Base-by-base conservation (phyloP, 1,140 invertebrate species). In the Drosophila tropicalis region DNA sequence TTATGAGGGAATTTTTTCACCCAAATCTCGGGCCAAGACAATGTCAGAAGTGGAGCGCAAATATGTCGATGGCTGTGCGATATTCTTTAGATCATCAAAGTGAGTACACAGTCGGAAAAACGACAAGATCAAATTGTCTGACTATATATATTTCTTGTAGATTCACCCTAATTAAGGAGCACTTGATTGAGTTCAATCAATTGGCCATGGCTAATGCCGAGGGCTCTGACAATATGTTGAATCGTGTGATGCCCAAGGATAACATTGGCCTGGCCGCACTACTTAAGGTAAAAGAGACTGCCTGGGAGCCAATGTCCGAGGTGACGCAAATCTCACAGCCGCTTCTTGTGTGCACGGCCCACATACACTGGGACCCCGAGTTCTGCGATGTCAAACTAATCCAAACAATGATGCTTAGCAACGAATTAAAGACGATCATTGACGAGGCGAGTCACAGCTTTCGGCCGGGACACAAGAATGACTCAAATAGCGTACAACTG, bases 291-390 rank as follows among this genome's bases (percentile, higher is more conserved):
- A 98, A 97, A 89, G 97, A 98, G 91, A 96, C 95, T 64, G 97
- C 97, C 5, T 99, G 97, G 97, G 97, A 98, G 95, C 96, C 96
- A 71, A 85, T 96, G 82, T 96, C 95, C 72, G 96, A 98, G 84
- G 94, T 95, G 60, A 94, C 94, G 51, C 95, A 95, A 92, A 93
- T 96, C 68, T 95, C 95, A 74, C 98, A 98, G 91, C 96, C 97
- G 25, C 93, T 99, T 67, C 93, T 99, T 66, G 98, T 99, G 32
- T 99, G 98, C 91, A 99, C 98, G 4, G 98, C 98, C 39, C 99
- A 99, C 93, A 98, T 99, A 70, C 98, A 99, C 93, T 99, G 99
- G 99, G 99, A 99, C 94, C 99, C 99, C 1, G 98, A 99, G 93
- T 99, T 97, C 92, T 99, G 98, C 90, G 99, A 99, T 93, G 99